Evolutionary conservation across 2,113 vertebrate species (phyloP).

Genomic region (Steatornis caripensis): DNA sequence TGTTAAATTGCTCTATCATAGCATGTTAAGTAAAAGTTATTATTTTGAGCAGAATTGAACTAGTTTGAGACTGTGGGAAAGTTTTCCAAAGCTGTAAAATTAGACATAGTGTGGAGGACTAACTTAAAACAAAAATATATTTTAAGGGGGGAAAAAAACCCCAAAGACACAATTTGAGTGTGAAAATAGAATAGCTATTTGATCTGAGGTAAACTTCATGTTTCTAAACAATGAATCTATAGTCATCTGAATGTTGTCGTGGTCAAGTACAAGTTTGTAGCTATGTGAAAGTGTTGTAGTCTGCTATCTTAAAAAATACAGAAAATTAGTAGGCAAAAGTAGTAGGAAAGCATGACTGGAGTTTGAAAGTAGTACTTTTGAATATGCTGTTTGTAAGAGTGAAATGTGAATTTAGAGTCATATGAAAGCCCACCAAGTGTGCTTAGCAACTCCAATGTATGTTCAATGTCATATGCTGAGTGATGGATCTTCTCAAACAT

Average conservation of each 20-base stretch:
- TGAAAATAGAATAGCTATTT: background rate
- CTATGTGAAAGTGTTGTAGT: background rate
- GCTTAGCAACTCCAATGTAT: background rate
- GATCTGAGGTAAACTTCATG: background rate
- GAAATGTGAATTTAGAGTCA: background rate
- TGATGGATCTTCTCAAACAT: background rate
- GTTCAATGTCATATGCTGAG: background rate
- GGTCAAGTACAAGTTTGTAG: background rate
- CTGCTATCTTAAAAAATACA: background rate
- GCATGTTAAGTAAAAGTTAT: background rate
- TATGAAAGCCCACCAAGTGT: background rate
- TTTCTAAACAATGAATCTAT: background rate
- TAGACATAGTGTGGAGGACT: background rate
- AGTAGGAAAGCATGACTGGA: background rate
- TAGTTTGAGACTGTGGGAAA: background rate
- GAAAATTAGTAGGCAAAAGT: background rate
- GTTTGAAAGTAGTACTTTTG: background rate
- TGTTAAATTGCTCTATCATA: conserved; percentile 33
- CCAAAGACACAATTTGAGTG: background rate
- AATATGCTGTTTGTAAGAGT: background rate
- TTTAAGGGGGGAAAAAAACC: background rate
- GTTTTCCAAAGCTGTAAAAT: background rate
- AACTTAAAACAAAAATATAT: background rate
- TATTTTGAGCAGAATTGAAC: background rate
- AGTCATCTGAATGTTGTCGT: background rate